Evolutionary conservation across 2,888 invertebrate species (phyloP).

Genomic region (Campaea margaritaria): DNA sequence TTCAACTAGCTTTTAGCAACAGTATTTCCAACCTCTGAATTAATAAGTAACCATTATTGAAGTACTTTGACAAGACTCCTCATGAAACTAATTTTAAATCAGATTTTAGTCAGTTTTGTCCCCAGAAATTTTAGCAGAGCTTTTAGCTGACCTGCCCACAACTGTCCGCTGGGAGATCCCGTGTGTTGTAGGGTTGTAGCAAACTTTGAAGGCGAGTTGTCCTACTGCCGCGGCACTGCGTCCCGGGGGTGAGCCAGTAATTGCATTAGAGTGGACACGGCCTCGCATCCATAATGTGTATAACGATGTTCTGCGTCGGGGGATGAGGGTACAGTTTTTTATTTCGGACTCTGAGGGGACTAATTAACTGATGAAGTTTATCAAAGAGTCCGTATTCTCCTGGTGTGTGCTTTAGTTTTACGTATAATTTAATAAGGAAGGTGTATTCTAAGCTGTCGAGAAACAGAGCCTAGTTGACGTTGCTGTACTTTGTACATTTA

Average conservation of each 20-base stretch:
- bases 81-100: not conserved
- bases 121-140: not conserved
- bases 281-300: constrained; percentile 26
- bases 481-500: too few relatives aligned
- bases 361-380: constrained; percentile 9
- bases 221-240: constrained; percentile 13
- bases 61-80: too few relatives aligned
- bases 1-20: too few relatives aligned
- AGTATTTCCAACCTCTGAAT: too few relatives aligned
- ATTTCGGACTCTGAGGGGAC: constrained; percentile 1
- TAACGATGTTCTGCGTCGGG: constrained; percentile 5
- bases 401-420: not conserved
- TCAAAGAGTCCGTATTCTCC: not conserved
- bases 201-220: constrained; percentile 1
- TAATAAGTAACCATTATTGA: too few relatives aligned
- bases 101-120: not conserved
- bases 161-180: not conserved
- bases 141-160: not conserved
- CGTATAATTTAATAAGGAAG: not conserved
- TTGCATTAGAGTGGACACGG: constrained; percentile 34
- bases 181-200: constrained; percentile 4
- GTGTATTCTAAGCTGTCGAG: too few relatives aligned
- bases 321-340: constrained; percentile 5
- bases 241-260: constrained; percentile 23
- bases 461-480: too few relatives aligned